Evolutionary conservation across 2,888 invertebrate genomes (phyloP).

Genomic region (Nephrotoma guestfalica): DNA sequence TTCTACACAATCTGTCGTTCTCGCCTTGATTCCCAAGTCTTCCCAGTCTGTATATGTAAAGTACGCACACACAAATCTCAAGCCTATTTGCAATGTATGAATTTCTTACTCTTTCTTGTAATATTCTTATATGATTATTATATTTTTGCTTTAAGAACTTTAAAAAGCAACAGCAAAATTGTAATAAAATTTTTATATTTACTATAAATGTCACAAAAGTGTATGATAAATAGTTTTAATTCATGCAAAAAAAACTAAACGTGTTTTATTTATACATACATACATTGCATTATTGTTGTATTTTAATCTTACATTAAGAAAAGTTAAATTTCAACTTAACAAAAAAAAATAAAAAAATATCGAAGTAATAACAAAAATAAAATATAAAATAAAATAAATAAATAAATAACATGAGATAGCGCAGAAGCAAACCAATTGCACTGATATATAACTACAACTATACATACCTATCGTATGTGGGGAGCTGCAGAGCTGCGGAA

Average conservation of each 20-base stretch:
- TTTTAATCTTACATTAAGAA: not conserved
- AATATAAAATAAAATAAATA: not conserved
- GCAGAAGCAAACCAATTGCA: not conserved
- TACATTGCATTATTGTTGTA: not conserved
- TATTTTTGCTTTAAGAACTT: not conserved
- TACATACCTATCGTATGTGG: not conserved
- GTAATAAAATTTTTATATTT: slow-evolving; percentile 5
- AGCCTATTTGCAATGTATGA: not conserved
- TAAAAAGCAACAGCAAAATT: not conserved
- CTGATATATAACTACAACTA: not conserved
- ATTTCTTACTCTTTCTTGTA: not conserved
- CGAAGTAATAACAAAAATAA: not conserved
- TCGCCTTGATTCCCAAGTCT: not conserved
- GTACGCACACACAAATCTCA: not conserved
- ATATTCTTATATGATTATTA: not conserved
- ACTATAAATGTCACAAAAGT: slow-evolving; percentile 6
- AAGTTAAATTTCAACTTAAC: not conserved
- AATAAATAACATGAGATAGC: not conserved
- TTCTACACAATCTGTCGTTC: not conserved
- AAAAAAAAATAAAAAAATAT: not conserved
- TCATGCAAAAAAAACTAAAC: slow-evolving; percentile 3
- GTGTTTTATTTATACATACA: not conserved
- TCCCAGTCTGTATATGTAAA: too few relatives aligned
- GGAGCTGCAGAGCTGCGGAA: not conserved
- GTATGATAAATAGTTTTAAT: slow-evolving; percentile 6